Evolutionary conservation across 2,888 invertebrate species (phyloP).

Genomic region (Dolichomitus sp.): DNA sequence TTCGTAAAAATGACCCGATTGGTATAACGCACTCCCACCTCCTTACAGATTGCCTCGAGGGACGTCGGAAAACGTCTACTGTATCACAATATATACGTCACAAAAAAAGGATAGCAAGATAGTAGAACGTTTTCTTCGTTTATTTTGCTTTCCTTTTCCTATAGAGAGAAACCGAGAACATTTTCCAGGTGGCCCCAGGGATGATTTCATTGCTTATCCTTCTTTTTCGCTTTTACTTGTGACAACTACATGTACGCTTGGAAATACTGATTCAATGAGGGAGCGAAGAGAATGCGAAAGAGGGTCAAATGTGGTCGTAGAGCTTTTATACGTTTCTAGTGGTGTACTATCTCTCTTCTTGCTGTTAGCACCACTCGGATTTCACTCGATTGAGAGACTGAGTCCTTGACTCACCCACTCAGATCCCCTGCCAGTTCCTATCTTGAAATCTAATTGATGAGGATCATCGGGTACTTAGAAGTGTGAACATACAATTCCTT

Average conservation of each 20-base stretch:
- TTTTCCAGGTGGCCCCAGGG: constrained; percentile 1
- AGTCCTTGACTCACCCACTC: not conserved
- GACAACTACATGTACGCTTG: not conserved
- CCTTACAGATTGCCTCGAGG: too few species aligned
- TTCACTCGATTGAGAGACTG: not conserved
- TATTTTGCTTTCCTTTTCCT: not conserved
- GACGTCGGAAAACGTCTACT: not conserved
- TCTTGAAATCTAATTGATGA: constrained; percentile 8
- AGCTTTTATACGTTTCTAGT: not conserved
- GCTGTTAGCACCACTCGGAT: not conserved
- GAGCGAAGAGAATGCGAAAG: not conserved
- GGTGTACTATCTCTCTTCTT: not conserved
- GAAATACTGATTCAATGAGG: constrained; percentile 2
- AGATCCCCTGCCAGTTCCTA: not conserved
- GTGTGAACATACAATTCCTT: not conserved
- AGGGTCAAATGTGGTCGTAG: not conserved
- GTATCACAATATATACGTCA: too few species aligned
- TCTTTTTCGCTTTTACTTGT: not conserved
- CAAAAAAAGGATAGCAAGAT: not conserved
- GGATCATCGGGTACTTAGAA: not conserved
- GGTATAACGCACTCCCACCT: too few species aligned
- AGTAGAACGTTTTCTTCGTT: not conserved
- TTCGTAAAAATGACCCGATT: too few species aligned
- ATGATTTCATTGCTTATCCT: not conserved
- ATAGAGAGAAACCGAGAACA: not conserved